Evolutionary conservation across 2,888 invertebrate genomes (phyloP).

Genomic region (Heliconius charithonia): DNA sequence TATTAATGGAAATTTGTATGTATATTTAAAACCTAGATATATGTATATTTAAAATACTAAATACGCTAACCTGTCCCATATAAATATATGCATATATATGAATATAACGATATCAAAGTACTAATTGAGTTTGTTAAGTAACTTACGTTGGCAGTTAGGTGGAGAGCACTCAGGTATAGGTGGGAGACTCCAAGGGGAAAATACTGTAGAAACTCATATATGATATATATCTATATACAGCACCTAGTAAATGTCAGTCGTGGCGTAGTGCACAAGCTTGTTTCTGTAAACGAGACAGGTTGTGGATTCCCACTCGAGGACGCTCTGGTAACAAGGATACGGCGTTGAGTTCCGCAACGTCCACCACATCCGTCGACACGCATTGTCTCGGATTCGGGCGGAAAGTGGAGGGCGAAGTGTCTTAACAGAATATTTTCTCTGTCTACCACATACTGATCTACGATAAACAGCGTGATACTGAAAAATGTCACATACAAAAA

Average conservation of each 20-base stretch:
- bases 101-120: conserved; percentile 1
- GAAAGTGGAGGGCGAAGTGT: neutral
- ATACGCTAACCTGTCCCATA: too few species aligned
- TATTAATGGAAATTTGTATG: too few species aligned
- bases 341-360: neutral
- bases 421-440: neutral
- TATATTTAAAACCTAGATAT: too few species aligned
- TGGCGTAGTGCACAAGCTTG: neutral
- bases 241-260: too few species aligned
- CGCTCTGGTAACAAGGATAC: neutral
- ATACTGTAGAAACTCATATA: neutral
- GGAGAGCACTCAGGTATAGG: neutral
- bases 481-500: neutral
- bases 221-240: too few species aligned
- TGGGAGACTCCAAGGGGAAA: neutral
- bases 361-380: too few species aligned
- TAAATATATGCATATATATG: neutral
- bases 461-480: neutral
- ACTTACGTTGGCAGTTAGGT: conserved; percentile 12
- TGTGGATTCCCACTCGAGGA: neutral
- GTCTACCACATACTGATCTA: neutral
- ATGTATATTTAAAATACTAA: too few species aligned
- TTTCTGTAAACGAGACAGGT: neutral
- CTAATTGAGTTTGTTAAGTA: conserved; percentile 16
- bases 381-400: too few species aligned